Conservation (phyloP, 2,797 vertebrate species). For the Chelidonichthys spinosus region DNA sequence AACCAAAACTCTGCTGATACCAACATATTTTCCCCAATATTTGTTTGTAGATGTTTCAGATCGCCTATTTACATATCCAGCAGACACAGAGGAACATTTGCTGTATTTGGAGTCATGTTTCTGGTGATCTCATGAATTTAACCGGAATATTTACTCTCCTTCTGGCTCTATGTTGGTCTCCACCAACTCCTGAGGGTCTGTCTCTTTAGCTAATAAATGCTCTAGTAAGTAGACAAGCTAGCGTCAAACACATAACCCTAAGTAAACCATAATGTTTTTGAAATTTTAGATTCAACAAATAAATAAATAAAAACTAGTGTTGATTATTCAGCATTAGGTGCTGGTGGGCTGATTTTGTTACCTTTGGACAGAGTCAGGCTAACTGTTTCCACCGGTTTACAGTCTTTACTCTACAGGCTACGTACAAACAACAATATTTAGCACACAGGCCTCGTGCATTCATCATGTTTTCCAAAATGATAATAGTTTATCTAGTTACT, state of each 20-base stretch:
- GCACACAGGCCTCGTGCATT: not conserved
- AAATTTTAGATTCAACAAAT: not conserved
- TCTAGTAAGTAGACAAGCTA: not conserved
- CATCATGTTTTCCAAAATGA: not conserved
- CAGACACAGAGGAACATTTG: too few species aligned
- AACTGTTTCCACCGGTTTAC: not conserved
- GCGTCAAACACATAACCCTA: not conserved
- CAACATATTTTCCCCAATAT: not conserved
- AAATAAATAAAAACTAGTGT: not conserved
- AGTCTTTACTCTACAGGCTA: not conserved
- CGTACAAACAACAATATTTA: not conserved
- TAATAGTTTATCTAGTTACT: not conserved
- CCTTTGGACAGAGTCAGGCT: not conserved
- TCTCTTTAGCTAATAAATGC: not conserved
- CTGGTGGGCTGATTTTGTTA: not conserved
- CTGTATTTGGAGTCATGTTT: not conserved
- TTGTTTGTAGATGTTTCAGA: not conserved
- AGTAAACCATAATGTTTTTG: not conserved
- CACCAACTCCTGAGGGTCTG: not conserved
- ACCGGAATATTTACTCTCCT: not conserved
- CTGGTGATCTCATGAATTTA: too few species aligned
- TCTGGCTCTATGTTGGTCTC: not conserved
- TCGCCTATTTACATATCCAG: too few species aligned
- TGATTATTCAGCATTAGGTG: not conserved
- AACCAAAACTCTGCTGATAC: not conserved